These are phyloP conservation scores for Chionodraco myersi DNA, from an alignment of 2,113 vertebrate species.

Conservation along the genomic window DNA sequence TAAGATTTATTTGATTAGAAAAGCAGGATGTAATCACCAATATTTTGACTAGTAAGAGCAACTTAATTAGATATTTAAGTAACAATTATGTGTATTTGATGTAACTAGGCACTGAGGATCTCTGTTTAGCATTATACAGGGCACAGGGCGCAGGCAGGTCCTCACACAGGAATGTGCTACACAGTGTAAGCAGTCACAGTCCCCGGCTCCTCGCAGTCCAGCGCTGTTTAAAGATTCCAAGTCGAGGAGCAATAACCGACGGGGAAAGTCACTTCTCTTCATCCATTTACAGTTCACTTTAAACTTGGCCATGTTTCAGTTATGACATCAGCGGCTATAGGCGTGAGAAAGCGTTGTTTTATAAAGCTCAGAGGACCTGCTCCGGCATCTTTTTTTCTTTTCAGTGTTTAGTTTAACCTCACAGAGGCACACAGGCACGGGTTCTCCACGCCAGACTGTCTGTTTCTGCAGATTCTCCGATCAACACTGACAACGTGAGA, in stretches of 20 bases:
- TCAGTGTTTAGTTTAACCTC: constrained; percentile 68
- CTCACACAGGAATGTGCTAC: constrained; percentile 60
- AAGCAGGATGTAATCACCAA: too few species aligned
- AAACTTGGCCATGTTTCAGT: constrained; percentile 68
- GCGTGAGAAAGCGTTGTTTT: constrained; percentile 81
- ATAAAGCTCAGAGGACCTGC: constrained; percentile 61
- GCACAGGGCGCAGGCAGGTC: constrained; percentile 47
- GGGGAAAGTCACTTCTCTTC: constrained; percentile 67
- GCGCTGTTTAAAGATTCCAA: constrained; percentile 61
- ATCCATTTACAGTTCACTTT: constrained; percentile 75
- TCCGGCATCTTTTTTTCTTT: constrained; percentile 38
- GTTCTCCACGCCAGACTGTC: constrained; percentile 56
- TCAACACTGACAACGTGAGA: constrained; percentile 78
- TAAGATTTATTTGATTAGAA: too few species aligned
- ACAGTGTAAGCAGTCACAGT: constrained; percentile 45
- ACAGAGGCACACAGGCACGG: constrained; percentile 58
- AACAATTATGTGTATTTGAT: too few species aligned
- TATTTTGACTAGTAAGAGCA: too few species aligned
- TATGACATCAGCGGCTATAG: constrained; percentile 80
- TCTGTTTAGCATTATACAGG: constrained; percentile 25
- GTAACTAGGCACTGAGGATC: too few species aligned
- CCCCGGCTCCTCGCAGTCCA: constrained; percentile 40
- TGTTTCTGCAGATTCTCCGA: constrained; percentile 67
- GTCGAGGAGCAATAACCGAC: constrained; percentile 60
- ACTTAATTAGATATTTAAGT: too few species aligned